Conservation (phyloP, 2,888 invertebrate genomes). For the Synergus umbraculus region DNA sequence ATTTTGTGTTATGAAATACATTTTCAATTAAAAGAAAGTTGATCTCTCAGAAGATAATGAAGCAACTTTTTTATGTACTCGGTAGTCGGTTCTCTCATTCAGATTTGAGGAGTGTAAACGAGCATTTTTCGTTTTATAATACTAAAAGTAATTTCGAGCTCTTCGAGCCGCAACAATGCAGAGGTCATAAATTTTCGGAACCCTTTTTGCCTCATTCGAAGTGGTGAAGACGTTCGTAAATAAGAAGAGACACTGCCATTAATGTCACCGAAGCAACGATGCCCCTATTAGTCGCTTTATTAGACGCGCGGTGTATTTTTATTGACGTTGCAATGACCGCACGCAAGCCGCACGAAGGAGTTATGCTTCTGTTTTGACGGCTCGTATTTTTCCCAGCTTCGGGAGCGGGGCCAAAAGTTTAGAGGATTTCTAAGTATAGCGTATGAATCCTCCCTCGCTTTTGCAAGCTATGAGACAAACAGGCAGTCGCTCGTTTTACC, state of each 20-base stretch:
- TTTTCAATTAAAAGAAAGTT: background rate
- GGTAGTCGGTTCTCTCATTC: slow-evolving; percentile 12
- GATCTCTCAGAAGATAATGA: background rate
- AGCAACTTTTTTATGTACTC: slow-evolving; percentile 12
- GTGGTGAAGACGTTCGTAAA: slow-evolving; percentile 39
- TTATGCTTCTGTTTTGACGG: slow-evolving; percentile 52
- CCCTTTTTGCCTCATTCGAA: background rate
- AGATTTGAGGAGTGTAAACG: slow-evolving; percentile 4
- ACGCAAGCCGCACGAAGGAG: slow-evolving; percentile 52
- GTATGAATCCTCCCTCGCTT: slow-evolving; percentile 48
- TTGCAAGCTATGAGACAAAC: slow-evolving; percentile 17
- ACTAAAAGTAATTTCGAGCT: slow-evolving; percentile 8
- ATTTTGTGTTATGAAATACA: background rate
- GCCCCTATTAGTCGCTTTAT: slow-evolving; percentile 65
- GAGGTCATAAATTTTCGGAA: slow-evolving; percentile 21
- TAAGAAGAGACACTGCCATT: slow-evolving; percentile 16
- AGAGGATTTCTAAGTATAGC: slow-evolving; percentile 70
- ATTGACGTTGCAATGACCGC: slow-evolving; percentile 47
- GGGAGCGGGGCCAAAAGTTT: slow-evolving; percentile 69
- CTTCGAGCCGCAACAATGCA: slow-evolving; percentile 22
- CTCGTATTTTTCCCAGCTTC: slow-evolving; percentile 53
- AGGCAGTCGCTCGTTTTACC: no score
- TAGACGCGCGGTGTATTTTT: slow-evolving; percentile 57
- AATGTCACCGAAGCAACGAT: slow-evolving; percentile 43
- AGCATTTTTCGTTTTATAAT: background rate